Percentiles rank a stretch among this genome's conserved stretches.
Evolutionary conservation across 2,888 invertebrate species (phyloP).

Genomic region (Drosophila anomalata): DNA sequence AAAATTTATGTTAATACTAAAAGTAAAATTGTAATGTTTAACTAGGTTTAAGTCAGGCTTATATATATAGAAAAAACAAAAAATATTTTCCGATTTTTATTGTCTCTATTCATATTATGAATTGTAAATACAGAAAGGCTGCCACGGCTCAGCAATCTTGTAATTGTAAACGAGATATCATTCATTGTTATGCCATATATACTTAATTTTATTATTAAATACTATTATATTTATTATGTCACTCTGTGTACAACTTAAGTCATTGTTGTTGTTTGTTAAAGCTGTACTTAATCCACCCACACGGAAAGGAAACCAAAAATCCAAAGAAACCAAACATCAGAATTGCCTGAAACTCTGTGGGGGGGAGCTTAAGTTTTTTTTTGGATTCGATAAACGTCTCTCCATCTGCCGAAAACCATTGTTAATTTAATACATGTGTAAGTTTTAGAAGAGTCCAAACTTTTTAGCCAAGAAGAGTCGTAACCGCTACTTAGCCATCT

Average conservation of each 20-base stretch:
- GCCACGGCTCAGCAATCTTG: slow-evolving; percentile 74
- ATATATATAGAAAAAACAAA: slow-evolving; percentile 43
- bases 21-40: slow-evolving; percentile 65
- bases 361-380: slow-evolving; percentile 3
- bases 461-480: slow-evolving; percentile 36
- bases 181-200: slow-evolving; percentile 58
- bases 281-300: slow-evolving; percentile 65
- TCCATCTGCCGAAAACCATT: slow-evolving; percentile 68
- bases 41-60: slow-evolving; percentile 67
- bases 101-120: slow-evolving; percentile 51
- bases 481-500: slow-evolving; percentile 16
- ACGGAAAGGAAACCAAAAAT: slow-evolving; percentile 12
- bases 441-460: slow-evolving; percentile 53
- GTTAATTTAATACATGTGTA: slow-evolving; percentile 78
- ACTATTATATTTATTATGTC: slow-evolving; percentile 48
- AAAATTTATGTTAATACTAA: slow-evolving; percentile 73
- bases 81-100: slow-evolving; percentile 44
- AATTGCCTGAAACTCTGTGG: slow-evolving; percentile 25
- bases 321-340: slow-evolving; percentile 19
- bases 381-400: slow-evolving; percentile 47
- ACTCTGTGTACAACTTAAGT: slow-evolving; percentile 53
- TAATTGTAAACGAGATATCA: slow-evolving; percentile 64
- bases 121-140: slow-evolving; percentile 74
- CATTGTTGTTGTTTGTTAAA: slow-evolving; percentile 76
- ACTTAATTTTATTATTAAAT: slow-evolving; percentile 42